Percentiles rank a stretch among this genome's conserved stretches.
Evolutionary conservation across 2,797 vertebrate genomes (phyloP).

Genomic region (Trachurus trachurus): DNA sequence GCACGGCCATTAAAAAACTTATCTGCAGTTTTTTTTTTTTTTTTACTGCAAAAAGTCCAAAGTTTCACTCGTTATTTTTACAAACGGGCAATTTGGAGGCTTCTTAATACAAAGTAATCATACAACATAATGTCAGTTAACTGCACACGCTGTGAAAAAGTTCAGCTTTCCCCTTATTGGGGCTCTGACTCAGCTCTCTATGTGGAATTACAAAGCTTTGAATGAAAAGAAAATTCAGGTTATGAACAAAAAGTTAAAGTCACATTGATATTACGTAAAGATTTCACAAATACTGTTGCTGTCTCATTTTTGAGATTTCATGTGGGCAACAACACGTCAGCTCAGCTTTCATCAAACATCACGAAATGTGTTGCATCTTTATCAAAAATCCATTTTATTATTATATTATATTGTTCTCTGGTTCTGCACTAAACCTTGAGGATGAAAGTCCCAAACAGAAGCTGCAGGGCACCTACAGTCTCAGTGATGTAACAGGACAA

Average conservation of each 20-base stretch:
- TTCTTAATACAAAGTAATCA: slow-evolving; percentile 22
- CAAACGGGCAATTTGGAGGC: slow-evolving; percentile 7
- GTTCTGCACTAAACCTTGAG: slow-evolving; percentile 7
- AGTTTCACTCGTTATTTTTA: slow-evolving; percentile 1
- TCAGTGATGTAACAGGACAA: slow-evolving; percentile 32
- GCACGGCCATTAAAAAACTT: slow-evolving; percentile 18
- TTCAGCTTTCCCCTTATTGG: not conserved
- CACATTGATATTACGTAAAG: slow-evolving; percentile 24
- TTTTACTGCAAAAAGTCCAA: not conserved
- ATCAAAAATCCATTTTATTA: not conserved
- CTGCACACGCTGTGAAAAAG: slow-evolving; percentile 1
- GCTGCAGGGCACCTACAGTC: slow-evolving; percentile 12
- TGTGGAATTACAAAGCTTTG: not conserved
- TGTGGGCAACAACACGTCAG: not conserved
- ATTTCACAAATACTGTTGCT: slow-evolving; percentile 14
- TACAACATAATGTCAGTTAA: slow-evolving; percentile 22
- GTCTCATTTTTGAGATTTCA: slow-evolving; percentile 10
- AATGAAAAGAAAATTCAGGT: slow-evolving; percentile 1
- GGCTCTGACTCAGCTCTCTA: slow-evolving; percentile 4
- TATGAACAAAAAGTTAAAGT: not conserved
- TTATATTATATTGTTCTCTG: not conserved
- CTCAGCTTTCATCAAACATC: slow-evolving; percentile 38
- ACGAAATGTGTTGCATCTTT: slow-evolving; percentile 12
- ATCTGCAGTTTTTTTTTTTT: slow-evolving; percentile 27
- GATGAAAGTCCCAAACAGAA: slow-evolving; percentile 17